Conservation (phyloP, 2,888 invertebrate species). For the Bombylius discolor region DNA sequence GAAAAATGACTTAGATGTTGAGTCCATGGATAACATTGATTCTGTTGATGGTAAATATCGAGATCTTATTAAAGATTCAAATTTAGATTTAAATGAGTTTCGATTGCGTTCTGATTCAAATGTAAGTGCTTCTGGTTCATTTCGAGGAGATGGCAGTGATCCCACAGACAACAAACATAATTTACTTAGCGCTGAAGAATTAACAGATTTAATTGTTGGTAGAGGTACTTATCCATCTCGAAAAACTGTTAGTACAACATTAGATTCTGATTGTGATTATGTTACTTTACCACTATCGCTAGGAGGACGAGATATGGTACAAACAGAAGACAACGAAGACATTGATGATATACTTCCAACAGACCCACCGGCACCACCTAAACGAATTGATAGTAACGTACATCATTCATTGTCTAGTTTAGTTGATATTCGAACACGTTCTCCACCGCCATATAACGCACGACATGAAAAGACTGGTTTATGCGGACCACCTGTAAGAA, state of each 20-base stretch:
- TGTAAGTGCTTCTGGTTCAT: conserved; percentile 63
- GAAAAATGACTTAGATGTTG: conserved; percentile 39
- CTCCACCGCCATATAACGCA: conserved; percentile 59
- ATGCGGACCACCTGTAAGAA: conserved; percentile 30
- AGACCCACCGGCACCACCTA: conserved; percentile 54
- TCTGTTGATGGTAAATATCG: conserved; percentile 44
- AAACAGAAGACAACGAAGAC: conserved; percentile 41
- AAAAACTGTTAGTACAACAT: conserved; percentile 69
- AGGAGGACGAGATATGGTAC: conserved; percentile 44
- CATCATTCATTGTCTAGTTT: conserved; percentile 39
- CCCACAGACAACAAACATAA: conserved; percentile 67
- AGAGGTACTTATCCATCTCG: conserved; percentile 60
- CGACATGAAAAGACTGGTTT: conserved; percentile 45
- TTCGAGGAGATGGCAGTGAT: conserved; percentile 80
- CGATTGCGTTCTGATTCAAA: conserved; percentile 64
- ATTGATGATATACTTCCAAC: conserved; percentile 38
- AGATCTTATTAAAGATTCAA: conserved; percentile 38
- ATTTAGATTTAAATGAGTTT: conserved; percentile 41
- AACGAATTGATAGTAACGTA: conserved; percentile 50
- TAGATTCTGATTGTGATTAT: conserved; percentile 83
- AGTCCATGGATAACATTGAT: conserved; percentile 35
- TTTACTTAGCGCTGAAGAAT: conserved; percentile 66
- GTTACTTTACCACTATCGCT: conserved; percentile 58
- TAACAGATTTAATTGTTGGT: conserved; percentile 72
- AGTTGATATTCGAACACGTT: conserved; percentile 33